These are phyloP conservation scores for Hymenochirus boettgeri DNA, from an alignment of 2,113 vertebrate genomes.

Conservation along the genomic window DNA sequence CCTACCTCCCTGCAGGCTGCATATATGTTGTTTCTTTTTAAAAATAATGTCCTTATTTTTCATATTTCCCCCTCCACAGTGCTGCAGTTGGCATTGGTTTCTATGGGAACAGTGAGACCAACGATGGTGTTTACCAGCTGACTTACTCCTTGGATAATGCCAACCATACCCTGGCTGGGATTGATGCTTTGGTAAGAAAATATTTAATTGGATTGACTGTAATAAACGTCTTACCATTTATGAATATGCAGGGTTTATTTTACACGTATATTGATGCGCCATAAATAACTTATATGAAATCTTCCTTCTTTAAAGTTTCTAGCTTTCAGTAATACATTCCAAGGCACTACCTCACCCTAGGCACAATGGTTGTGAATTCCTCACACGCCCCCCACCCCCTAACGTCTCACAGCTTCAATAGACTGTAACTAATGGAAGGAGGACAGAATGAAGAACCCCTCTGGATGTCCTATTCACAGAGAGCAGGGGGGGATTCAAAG, in stretches of 20 bases:
- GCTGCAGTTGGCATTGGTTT: constrained; percentile 87
- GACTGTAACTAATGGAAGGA: constrained; percentile 30
- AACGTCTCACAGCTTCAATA: constrained; percentile 7
- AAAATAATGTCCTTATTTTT: not conserved
- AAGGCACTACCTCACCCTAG: not conserved
- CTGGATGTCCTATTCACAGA: not conserved
- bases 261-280: no score
- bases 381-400: not conserved
- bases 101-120: constrained; percentile 96
- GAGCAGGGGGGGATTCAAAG: constrained; percentile 9
- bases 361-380: not conserved
- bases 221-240: no score
- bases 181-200: constrained; percentile 81
- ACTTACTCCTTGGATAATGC: constrained; percentile 88
- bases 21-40: no score
- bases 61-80: constrained; percentile 52
- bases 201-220: not conserved
- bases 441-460: not conserved
- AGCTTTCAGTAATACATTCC: not conserved
- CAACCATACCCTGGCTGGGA: constrained; percentile 83
- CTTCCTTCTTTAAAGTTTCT: not conserved
- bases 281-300: not conserved
- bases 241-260: not conserved
- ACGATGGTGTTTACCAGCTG: constrained; percentile 87
- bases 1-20: no score